Conservation (phyloP, 2,113 vertebrate species). For the Phoxinus phoxinus region DNA sequence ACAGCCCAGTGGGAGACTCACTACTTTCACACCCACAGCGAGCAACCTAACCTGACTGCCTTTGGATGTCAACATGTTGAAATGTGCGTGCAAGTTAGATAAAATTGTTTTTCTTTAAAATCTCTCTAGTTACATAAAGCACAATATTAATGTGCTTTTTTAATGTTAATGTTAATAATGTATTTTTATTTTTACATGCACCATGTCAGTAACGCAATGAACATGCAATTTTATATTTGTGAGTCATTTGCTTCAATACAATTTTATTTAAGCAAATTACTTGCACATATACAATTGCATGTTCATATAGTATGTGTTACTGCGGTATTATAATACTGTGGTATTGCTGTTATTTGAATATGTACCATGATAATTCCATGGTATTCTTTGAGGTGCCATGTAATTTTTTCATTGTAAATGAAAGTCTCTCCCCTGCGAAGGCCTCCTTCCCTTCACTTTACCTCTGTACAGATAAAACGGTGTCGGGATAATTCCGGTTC, state of each 20-base stretch:
- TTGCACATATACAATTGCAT: not conserved
- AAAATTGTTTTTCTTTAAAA: not conserved
- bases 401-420: not conserved
- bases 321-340: not conserved
- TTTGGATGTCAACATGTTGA: slow-evolving; percentile 8
- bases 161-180: not conserved
- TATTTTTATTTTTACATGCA: not conserved
- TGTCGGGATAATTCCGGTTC: too few relatives aligned
- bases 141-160: not conserved
- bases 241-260: not conserved
- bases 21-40: slow-evolving; percentile 25
- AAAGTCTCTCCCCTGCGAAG: too few relatives aligned
- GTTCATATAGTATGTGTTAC: not conserved
- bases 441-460: too few relatives aligned
- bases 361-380: not conserved
- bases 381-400: not conserved
- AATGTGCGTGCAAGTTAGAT: slow-evolving; percentile 15
- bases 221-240: not conserved
- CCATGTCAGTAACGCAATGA: not conserved
- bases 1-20: slow-evolving; percentile 32
- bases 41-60: slow-evolving; percentile 27
- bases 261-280: not conserved
- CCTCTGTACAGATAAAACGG: too few relatives aligned
- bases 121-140: not conserved
- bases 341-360: not conserved